Evolutionary conservation across 2,888 invertebrate genomes (phyloP), one percentile per base, ranked within the genome.

Genomic region (Lottia scabra): DNA sequence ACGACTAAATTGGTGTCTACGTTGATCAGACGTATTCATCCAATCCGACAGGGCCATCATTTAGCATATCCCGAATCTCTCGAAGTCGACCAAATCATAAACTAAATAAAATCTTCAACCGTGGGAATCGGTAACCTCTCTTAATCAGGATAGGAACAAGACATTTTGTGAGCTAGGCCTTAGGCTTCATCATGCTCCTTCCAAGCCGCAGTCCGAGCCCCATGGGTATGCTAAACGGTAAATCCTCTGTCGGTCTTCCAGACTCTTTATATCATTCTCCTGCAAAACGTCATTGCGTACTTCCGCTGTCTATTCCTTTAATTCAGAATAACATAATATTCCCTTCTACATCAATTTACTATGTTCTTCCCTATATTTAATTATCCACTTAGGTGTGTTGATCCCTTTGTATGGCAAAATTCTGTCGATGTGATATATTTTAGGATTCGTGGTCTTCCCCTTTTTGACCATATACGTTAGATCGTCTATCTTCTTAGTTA

Each of bases 361-460:
- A n/a, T n/a, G n/a, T n/a, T n/a, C n/a, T n/a, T n/a, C n/a, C n/a
- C n/a, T n/a, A n/a, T n/a, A n/a, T n/a, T n/a, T n/a, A n/a, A n/a
- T n/a, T n/a, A 73, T 68, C 78, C 76, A 78, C 0, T 10, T 6
- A 23, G 71, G 73, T 16, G 65, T 10, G 5, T 72, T 71, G 2
- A 44, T 70, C 5, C 75, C 77, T 8, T 46, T 30, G 26, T 77
- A 78, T 10, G 72, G 72, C 27, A 46, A 30, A 3, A 79, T 43
- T 10, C 75, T 56, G 48, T 76, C 73, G 5, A 79, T 45, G 45
- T 77, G 75, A 26, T 70, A 70, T 1, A 73, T 75, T 27, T 73
- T 75, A 0, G 74, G 63, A 16, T 26, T 64, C 5, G 65, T 45
- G 19, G 66, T 74, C 8, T 48, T 5, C 5, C 73, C 68, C 43